Base-by-base conservation (phyloP, 1,140 invertebrate species). In the Drosophila littoralis region DNA sequence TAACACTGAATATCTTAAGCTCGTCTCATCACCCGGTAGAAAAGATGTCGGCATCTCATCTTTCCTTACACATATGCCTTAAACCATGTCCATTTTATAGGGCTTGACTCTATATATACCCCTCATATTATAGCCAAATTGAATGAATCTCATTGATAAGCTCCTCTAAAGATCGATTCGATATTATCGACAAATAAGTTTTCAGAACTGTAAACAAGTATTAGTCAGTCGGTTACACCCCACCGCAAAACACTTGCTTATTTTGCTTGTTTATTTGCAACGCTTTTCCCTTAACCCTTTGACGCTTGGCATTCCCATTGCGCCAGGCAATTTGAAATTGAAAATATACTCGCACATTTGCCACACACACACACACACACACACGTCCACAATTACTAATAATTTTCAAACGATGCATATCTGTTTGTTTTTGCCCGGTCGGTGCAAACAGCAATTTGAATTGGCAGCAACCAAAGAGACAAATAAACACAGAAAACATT, bases 401-500 rank as follows among this genome's bases (percentile, higher is more conserved):
- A 54, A 63, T 63, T 33, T 28, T 48, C 36, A 10, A 40, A 48
- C 64, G 54, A 60, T 40, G 48, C 65, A 48, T 40, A 51, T 66
- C 40, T 65, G 15, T 52, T 55, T 38, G 42, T 57, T 48, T 66
- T 46, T 52, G 66, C 12, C 7, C 13, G 7, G 57, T 12, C 10
- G 28, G 32, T 6, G 33, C 46, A 28, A 40, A 22, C 28, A 45
- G 46, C 67, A 42, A 59, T 66, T 66, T 45, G 42, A 17, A 68
- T 51, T 58, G 55, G 35, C 32, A 36, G 22, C 45, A 42, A 38
- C 12, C 28, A 35, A 52, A 36, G 13, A 17, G 42, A 48, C 51
- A 42, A 22, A 38, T 48, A 60, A 60, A 59, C 69, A 58, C 52
- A 32, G 43, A n/a, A 40, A 45, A 48, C 35, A 73, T 60, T 57